Base-by-base conservation (phyloP, 2,888 invertebrate genomes). In the Ceramica pisi region DNA sequence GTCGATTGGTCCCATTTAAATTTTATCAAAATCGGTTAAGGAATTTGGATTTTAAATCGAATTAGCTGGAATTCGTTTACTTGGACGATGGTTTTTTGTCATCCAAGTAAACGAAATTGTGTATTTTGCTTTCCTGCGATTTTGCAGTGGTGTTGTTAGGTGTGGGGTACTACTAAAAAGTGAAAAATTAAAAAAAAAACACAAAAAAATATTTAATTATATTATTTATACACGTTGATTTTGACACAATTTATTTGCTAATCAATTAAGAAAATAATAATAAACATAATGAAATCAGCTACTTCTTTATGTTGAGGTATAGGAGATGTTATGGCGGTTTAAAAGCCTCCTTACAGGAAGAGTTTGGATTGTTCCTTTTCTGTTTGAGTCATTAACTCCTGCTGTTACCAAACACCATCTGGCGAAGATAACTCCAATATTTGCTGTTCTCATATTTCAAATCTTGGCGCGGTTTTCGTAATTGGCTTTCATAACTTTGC, bases 351-450 rank as follows among this genome's bases (percentile, higher is more conserved):
- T 35, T 51, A 26, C 5, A 62, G 23, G 38, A 57, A 57, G 46
- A 65, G 55, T 66, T 78, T 67, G 16, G 65, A 10, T 41, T 35
- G 50, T 44, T 63, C 46, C 26, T 79, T 35, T 53, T 64, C 41
- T 9, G 38, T 48, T 68, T 23, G 1, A 44, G 53, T 50, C 44
- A 65, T 70, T 69, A 70, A 59, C 23, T 48, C 70, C 56, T 62
- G 64, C 64, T 66, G 71, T 38, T 70, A 4, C 82, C 70, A 55
- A 53, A 65, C 48, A 55, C 46, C 56, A 38, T 53, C 46, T 77
- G 71, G 31, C 4, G 53, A 16, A 38, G 81, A 62, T 64, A 38
- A 76, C 48, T 65, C 56, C 50, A 74, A 46, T 74, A 75, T 65
- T 53, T 44, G 73, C 56, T 44, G 4, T 63, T 62, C 12, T 19